Evolutionary conservation across 2,113 vertebrate genomes (phyloP).

Genomic region (Brachionichthys hirsutus): DNA sequence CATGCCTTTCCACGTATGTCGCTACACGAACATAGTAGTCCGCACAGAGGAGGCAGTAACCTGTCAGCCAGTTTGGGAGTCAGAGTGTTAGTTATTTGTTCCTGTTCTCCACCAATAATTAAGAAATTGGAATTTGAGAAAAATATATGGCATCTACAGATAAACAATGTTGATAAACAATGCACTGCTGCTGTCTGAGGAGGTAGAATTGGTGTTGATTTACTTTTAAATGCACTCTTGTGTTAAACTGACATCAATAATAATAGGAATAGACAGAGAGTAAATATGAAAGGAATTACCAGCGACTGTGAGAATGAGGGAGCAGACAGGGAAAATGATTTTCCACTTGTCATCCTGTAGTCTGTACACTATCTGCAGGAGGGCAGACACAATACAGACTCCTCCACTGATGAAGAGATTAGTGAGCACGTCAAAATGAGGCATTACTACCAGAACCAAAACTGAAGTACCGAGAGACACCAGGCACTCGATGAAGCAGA

Average conservation of each 20-base stretch:
- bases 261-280: neutral
- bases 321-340: constrained; percentile 78
- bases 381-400: constrained; percentile 73
- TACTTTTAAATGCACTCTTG: neutral
- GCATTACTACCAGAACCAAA: constrained; percentile 79
- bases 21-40: constrained; percentile 73
- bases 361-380: constrained; percentile 69
- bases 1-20: constrained; percentile 42
- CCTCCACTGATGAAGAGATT: constrained; percentile 80
- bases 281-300: constrained; percentile 52
- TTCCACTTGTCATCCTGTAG: constrained; percentile 72
- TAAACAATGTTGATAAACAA: no score
- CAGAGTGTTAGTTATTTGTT: neutral
- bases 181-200: no score
- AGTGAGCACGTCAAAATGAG: constrained; percentile 79
- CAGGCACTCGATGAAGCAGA: constrained; percentile 71
- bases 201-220: neutral
- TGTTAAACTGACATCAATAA: no score
- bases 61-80: constrained; percentile 30
- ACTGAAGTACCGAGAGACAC: constrained; percentile 76
- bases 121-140: no score
- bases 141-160: no score
- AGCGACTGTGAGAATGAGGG: constrained; percentile 65
- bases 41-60: constrained; percentile 69
- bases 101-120: no score